Conservation (phyloP, 1,140 invertebrate genomes). For the Batillaria attramentaria region DNA sequence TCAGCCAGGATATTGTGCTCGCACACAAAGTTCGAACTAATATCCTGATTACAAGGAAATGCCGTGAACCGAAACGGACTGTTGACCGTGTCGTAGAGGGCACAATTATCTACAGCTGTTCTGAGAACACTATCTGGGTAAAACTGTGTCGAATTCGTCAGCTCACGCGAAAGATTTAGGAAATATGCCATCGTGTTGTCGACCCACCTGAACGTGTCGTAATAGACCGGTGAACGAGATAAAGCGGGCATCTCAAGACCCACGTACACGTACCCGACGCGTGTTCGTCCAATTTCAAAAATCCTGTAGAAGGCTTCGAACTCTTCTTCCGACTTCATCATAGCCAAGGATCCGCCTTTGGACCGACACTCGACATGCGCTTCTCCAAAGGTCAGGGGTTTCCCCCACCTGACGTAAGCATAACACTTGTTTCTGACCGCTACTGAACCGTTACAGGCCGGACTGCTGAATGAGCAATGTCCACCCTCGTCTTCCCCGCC, state of each 20-base stretch:
- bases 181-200: constrained; percentile 10
- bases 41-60: background rate
- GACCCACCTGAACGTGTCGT: background rate
- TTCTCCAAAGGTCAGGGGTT: background rate
- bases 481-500: constrained; percentile 1
- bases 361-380: background rate
- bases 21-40: background rate
- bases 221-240: background rate
- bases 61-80: background rate
- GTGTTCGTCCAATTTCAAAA: background rate
- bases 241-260: background rate
- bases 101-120: no score
- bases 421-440: background rate
- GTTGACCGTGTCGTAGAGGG: no score
- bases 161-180: background rate
- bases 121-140: background rate
- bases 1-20: background rate
- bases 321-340: background rate
- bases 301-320: background rate
- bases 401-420: background rate
- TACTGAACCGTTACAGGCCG: background rate
- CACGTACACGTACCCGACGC: background rate
- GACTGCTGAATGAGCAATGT: constrained; percentile 8
- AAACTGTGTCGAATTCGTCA: background rate
- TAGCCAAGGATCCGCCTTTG: background rate